phyloP scores from a whole-genome alignment of 2,113 vertebrate species.

The Anhinga rufa region DNA sequence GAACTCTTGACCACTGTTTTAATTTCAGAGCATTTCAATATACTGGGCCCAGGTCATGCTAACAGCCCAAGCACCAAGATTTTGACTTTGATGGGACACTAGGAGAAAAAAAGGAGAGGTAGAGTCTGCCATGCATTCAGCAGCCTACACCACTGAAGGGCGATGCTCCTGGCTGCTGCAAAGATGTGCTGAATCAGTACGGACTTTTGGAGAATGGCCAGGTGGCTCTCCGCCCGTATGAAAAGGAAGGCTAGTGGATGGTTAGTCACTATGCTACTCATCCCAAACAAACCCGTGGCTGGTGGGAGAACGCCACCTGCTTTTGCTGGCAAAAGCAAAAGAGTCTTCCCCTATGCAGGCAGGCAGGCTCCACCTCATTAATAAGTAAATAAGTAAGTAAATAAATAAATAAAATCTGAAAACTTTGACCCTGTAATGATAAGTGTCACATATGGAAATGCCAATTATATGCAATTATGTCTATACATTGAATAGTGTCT shows the following conservation, averaged over 20 bases:
- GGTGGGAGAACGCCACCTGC: conserved; percentile 29
- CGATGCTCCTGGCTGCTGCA: background rate
- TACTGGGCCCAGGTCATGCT: background rate
- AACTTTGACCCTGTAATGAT: background rate
- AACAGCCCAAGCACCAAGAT: background rate
- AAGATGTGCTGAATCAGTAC: conserved; percentile 40
- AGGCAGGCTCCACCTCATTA: background rate
- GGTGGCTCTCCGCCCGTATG: background rate
- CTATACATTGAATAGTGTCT: background rate
- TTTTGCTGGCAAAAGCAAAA: background rate
- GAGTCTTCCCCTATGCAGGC: background rate
- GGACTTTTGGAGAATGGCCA: conserved; percentile 2
- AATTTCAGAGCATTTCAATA: background rate
- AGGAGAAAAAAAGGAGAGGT: background rate
- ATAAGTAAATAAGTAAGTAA: background rate
- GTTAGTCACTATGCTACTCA: background rate
- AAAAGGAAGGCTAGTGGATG: background rate
- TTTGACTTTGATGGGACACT: background rate
- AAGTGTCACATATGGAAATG: background rate
- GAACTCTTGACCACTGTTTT: background rate
- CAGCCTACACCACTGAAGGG: background rate
- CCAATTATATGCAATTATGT: background rate
- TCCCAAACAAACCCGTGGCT: conserved; percentile 9
- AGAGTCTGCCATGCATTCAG: background rate
- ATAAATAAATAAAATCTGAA: background rate